Conservation (phyloP, 2,888 invertebrate species). For the Thymelicus sylvestris region DNA sequence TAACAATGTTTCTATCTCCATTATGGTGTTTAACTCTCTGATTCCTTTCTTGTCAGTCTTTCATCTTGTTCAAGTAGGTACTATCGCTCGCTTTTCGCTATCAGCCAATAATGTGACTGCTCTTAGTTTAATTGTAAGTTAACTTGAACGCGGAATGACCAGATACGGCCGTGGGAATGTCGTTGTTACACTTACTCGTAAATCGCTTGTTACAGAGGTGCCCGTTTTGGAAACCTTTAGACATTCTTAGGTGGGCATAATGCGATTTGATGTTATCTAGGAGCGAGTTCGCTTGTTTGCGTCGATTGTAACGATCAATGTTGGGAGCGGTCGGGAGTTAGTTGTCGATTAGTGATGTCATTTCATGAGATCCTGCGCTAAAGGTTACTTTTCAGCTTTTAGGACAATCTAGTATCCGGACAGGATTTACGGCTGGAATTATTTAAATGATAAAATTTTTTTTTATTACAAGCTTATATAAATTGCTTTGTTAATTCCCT, state of each 20-base stretch:
- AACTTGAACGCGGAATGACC: constrained; percentile 58
- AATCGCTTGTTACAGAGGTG: constrained; percentile 9
- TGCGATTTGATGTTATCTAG: constrained; percentile 4
- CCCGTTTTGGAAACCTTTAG: constrained; percentile 16
- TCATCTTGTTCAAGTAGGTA: too few species aligned
- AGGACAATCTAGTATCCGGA: too few species aligned
- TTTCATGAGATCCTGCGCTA: background rate
- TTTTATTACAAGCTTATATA: too few species aligned
- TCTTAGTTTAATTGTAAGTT: constrained; percentile 62
- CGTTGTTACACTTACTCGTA: constrained; percentile 27
- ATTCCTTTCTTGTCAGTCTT: too few species aligned
- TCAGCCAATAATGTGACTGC: background rate
- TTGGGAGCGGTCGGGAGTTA: background rate
- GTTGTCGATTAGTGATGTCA: background rate
- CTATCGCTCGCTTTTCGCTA: too few species aligned
- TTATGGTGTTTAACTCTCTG: too few species aligned
- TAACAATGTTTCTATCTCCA: too few species aligned
- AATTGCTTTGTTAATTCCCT: too few species aligned
- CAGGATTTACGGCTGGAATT: too few species aligned
- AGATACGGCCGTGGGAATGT: constrained; percentile 57
- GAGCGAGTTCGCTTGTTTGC: background rate
- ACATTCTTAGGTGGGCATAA: constrained; percentile 8
- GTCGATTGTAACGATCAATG: background rate
- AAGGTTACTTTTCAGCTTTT: too few species aligned
- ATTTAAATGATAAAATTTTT: too few species aligned